Evolutionary conservation across 2,113 vertebrate genomes (phyloP).

Genomic region (Nannospalax galili): DNA sequence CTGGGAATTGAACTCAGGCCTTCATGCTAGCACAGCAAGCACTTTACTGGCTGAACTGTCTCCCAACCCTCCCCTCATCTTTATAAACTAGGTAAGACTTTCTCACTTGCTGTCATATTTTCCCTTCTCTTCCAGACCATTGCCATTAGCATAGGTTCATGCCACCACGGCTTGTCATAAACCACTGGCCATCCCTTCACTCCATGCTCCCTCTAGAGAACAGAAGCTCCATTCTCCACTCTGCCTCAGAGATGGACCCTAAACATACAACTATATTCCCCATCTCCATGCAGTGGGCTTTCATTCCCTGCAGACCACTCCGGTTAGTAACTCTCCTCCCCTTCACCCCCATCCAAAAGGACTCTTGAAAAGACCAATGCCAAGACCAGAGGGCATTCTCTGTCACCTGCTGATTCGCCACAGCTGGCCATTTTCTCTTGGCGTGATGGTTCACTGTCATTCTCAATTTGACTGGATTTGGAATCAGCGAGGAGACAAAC

Average conservation of each 20-base stretch:
- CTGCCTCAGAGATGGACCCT: background rate
- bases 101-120: background rate
- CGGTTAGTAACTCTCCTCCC: background rate
- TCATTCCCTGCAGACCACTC: background rate
- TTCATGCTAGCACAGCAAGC: no score
- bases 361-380: background rate
- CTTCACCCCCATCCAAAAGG: background rate
- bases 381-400: background rate
- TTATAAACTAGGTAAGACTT: background rate
- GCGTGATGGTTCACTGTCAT: background rate
- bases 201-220: fast-evolving
- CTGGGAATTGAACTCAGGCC: background rate
- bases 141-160: fast-evolving
- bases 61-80: background rate
- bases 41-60: background rate
- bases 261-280: background rate
- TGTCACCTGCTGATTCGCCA: background rate
- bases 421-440: background rate
- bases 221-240: background rate
- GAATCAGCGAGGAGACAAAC: background rate
- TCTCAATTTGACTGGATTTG: background rate
- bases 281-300: background rate
- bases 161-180: background rate
- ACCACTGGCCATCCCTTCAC: background rate
- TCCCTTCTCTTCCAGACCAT: background rate